Percentiles rank a stretch among this genome's conserved stretches.
Conservation (phyloP, 2,797 vertebrate genomes). For the Buceros bicornis region DNA sequence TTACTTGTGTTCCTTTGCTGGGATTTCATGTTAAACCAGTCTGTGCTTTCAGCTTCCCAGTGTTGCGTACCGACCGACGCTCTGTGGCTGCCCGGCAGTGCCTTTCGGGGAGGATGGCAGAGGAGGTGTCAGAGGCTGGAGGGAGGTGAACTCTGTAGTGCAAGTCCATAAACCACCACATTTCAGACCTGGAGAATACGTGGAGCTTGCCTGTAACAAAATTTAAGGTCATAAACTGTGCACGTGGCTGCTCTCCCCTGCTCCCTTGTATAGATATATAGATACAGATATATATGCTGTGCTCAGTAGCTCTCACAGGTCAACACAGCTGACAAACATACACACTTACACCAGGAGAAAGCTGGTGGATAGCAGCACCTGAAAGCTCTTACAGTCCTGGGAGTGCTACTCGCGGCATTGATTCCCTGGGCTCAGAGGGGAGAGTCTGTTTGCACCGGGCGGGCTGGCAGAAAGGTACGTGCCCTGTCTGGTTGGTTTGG, state of each 20-base stretch:
- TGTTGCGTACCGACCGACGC: fast-evolving
- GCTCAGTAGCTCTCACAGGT: neutral
- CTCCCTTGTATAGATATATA: neutral
- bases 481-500: too few species aligned
- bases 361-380: neutral
- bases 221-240: neutral
- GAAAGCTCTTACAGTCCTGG: neutral
- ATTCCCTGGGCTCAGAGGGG: neutral
- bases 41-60: neutral
- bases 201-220: neutral
- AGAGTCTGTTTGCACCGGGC: neutral
- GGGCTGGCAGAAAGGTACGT: neutral
- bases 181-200: neutral
- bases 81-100: neutral
- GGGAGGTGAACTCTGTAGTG: neutral
- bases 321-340: neutral
- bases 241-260: neutral
- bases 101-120: neutral
- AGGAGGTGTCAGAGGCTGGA: neutral
- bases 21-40: neutral
- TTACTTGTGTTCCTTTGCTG: neutral
- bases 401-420: neutral
- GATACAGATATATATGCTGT: neutral
- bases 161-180: neutral
- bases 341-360: neutral